Percentiles rank a stretch among this genome's conserved stretches.
Conservation (phyloP, 2,113 vertebrate genomes). For the Cottus gobio region DNA sequence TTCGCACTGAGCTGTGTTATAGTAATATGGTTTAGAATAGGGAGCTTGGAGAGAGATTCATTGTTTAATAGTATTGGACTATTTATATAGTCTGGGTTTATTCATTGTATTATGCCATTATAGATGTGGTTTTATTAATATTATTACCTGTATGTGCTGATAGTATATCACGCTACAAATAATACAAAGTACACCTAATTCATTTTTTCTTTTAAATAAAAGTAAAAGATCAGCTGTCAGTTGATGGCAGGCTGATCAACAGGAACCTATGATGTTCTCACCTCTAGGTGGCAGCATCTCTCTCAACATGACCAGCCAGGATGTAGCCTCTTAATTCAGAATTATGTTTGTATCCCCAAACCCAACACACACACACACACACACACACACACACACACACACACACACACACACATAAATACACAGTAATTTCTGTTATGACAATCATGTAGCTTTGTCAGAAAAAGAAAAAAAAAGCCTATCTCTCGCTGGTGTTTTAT, state of each 20-base stretch:
- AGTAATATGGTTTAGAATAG: too few relatives aligned
- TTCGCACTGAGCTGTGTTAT: not conserved
- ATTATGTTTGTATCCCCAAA: not conserved
- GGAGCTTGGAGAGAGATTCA: not conserved
- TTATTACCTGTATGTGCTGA: not conserved
- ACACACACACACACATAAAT: too few relatives aligned
- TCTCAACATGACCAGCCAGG: not conserved
- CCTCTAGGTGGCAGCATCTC: constrained; percentile 55
- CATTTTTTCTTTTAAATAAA: not conserved
- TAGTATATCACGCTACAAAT: not conserved
- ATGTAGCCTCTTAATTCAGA: not conserved
- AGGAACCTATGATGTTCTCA: not conserved
- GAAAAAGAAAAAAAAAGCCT: not conserved
- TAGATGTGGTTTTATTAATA: not conserved
- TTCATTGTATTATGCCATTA: not conserved
- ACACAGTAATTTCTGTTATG: not conserved
- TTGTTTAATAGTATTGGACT: not conserved
- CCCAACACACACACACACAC: not conserved
- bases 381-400: not conserved
- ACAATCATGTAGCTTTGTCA: not conserved
- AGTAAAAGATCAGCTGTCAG: not conserved
- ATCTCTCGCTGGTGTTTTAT: not conserved
- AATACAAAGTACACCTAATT: not conserved
- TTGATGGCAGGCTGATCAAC: not conserved
- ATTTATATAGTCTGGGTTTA: not conserved